Percentiles rank a stretch among this genome's conserved stretches.
Conservation (phyloP, 2,797 vertebrate species). For the Pseudocheirus occidentalis region DNA sequence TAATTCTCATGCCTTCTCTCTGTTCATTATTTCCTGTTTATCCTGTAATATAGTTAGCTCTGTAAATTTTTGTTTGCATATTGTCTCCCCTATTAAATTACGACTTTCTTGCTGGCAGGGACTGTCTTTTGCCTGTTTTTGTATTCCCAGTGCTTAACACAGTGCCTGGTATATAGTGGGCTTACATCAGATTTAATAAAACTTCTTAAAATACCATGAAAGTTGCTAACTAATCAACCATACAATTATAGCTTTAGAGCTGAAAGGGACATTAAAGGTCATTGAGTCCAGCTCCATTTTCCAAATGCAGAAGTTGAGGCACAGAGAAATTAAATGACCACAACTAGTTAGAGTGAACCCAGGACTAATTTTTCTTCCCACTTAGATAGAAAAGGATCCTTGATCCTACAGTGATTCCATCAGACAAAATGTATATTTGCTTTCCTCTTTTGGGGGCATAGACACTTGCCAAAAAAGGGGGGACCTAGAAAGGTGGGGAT, state of each 20-base stretch:
- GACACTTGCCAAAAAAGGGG: background rate
- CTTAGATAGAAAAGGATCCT: background rate
- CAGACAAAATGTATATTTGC: background rate
- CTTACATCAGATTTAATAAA: background rate
- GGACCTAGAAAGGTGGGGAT: background rate
- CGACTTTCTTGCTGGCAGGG: background rate
- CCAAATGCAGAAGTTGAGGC: background rate
- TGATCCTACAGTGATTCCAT: background rate
- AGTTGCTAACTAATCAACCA: background rate
- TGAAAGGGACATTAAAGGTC: background rate
- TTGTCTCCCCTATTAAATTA: background rate
- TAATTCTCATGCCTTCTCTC: background rate
- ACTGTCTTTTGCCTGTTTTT: background rate
- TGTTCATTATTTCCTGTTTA: background rate
- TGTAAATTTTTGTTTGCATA: background rate
- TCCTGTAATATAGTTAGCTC: background rate
- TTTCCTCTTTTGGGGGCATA: background rate
- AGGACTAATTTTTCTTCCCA: background rate
- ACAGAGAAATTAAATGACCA: background rate
- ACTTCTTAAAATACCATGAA: background rate
- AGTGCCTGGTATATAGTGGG: background rate
- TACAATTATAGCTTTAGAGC: background rate
- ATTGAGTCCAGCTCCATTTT: background rate
- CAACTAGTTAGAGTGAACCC: background rate
- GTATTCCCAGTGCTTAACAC: background rate